Evolutionary conservation across 2,113 vertebrate genomes (phyloP), one percentile per base, ranked within the genome.

Genomic region (Pedionomus torquatus): DNA sequence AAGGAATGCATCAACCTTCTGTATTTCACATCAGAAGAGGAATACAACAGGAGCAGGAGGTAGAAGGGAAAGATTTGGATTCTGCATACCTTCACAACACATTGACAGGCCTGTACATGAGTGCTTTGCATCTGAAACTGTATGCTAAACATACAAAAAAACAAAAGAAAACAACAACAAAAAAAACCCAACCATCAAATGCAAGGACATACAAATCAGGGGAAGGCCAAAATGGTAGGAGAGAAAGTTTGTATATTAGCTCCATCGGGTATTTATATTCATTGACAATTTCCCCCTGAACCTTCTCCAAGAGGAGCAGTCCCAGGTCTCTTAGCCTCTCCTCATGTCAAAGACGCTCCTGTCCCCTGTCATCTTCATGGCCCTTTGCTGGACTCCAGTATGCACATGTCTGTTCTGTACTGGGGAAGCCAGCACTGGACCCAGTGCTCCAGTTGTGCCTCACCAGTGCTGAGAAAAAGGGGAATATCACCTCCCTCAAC

Each of bases 231-330:
- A 60, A 57, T 46, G 70, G 26, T 30, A 87, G 48, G 91, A 90
- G 66, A 46, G 83, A 91, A 93, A 94, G 70, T 93, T 96, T 92
- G 79, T 66, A 4, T 79, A 30, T 86, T 76, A 83, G 41, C 39
- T 85, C 15, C 18, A 33, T 82, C 21, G 16, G 41, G 21, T 63
- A 48, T 60, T 88, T 48, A 33, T 14, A 57, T 4, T 25, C 21
- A 63, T 33, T 61, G 58, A 55, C 15, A 26, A 61, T 13, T n/a
- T 68, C 24, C 10, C 9, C 11, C 41, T 41, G 41, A 77, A 31
- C 14, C 15, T 74, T 43, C 15, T 60, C 9, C n/a, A 46, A 21
- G 4, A 44, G 19, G 3, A 75, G 39, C n/a, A 58, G 16, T 18
- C 13, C 13, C 49, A 80, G 18, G 7, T 54, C 49, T 58, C 39